phyloP scores from a whole-genome alignment of 2,113 vertebrate species.

The Oreochromis tanganicae region DNA sequence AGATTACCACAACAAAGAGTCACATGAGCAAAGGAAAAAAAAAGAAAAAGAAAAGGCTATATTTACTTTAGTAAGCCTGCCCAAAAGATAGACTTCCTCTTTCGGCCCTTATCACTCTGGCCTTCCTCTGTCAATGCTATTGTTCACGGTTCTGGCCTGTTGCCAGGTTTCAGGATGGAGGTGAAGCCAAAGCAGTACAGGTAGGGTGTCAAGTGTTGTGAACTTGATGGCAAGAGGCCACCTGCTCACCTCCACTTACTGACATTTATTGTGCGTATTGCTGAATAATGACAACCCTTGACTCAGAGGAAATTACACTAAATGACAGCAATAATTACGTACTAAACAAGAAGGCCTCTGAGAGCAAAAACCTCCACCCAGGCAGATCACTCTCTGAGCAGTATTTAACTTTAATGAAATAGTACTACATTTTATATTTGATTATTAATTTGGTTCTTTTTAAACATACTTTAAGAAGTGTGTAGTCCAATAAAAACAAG shows the following conservation, averaged over 20 bases:
- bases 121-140: slow-evolving; percentile 17
- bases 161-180: slow-evolving; percentile 47
- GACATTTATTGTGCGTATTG: not conserved
- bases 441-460: not conserved
- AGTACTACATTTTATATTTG: not conserved
- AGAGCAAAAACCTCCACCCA: not conserved
- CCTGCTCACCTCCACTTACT: not conserved
- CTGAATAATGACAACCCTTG: not conserved
- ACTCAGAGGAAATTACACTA: not conserved
- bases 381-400: not conserved
- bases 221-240: not conserved
- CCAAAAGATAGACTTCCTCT: slow-evolving; percentile 32
- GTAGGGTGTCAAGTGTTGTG: slow-evolving; percentile 37
- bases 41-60: not conserved
- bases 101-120: slow-evolving; percentile 39
- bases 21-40: not conserved
- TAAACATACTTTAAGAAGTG: not conserved
- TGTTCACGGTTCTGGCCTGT: slow-evolving; percentile 29
- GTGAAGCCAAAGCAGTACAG: slow-evolving; percentile 16
- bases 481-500: not conserved
- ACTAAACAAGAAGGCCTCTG: not conserved
- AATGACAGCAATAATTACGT: not conserved
- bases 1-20: not conserved
- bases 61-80: not conserved
- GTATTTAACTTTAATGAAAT: not conserved